Evolutionary conservation across 2,888 invertebrate species (phyloP).

Genomic region (Phytoseiulus persimilis): DNA sequence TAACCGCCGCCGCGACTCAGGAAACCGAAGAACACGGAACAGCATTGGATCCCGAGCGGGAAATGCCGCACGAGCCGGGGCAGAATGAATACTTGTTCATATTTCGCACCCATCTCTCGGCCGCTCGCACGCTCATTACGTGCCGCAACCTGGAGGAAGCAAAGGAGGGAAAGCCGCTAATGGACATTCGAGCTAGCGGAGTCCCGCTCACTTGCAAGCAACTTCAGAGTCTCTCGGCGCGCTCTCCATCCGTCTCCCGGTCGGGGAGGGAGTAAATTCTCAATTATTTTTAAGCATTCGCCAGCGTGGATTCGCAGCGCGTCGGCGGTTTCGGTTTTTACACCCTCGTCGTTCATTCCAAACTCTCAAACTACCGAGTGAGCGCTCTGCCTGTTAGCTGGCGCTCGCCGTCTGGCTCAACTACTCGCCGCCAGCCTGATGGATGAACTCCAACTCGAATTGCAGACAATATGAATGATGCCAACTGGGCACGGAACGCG

Average conservation of each 20-base stretch:
- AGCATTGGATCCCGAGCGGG: background rate
- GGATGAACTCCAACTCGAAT: background rate
- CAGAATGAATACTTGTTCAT: background rate
- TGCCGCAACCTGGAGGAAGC: background rate
- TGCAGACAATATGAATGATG: background rate
- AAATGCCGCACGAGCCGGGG: background rate
- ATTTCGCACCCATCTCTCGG: background rate
- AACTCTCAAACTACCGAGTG: background rate
- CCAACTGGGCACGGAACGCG: too few relatives aligned
- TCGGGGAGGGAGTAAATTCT: background rate
- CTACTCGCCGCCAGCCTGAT: background rate
- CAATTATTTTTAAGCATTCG: background rate
- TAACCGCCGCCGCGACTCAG: background rate
- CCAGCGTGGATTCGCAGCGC: background rate
- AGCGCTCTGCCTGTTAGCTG: background rate
- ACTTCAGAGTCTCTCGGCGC: background rate
- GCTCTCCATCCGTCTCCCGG: background rate
- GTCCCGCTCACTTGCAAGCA: background rate
- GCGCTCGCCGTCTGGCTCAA: background rate
- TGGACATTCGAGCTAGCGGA: background rate
- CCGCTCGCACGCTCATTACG: background rate
- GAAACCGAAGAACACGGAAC: background rate
- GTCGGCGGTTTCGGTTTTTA: background rate
- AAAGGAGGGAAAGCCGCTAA: background rate
- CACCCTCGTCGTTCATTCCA: background rate